These are phyloP conservation scores for Craseonycteris thonglongyai DNA, from an alignment of 2,113 vertebrate species.

Conservation along the genomic window DNA sequence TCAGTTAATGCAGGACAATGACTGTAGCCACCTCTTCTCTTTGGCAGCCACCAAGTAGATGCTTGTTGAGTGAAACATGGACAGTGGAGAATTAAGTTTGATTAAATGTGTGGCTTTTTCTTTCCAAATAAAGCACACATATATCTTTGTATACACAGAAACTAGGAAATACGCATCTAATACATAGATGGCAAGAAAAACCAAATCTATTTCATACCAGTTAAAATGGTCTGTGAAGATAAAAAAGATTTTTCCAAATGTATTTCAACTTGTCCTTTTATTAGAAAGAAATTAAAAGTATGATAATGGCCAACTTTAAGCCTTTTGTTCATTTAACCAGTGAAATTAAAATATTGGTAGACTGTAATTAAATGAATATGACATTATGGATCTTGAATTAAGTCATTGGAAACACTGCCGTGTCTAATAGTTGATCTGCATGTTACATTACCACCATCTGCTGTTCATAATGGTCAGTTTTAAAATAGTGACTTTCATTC, in stretches of 20 bases:
- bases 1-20: neutral
- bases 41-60: neutral
- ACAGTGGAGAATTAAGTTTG: neutral
- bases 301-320: slow-evolving; percentile 33
- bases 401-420: neutral
- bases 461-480: slow-evolving; percentile 49
- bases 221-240: slow-evolving; percentile 18
- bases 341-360: slow-evolving; percentile 54
- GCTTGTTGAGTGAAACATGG: neutral
- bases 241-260: neutral
- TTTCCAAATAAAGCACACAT: neutral
- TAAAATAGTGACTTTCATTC: neutral
- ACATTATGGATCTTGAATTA: neutral
- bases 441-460: slow-evolving; percentile 76
- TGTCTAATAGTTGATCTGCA: neutral
- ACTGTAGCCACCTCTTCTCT: neutral
- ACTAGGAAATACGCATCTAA: neutral
- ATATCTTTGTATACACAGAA: neutral
- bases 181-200: neutral
- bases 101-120: neutral
- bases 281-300: slow-evolving; percentile 41
- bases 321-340: slow-evolving; percentile 39
- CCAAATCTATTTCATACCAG: neutral
- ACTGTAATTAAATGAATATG: slow-evolving; percentile 42
- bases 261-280: slow-evolving; percentile 27